phyloP scores from a whole-genome alignment of 2,797 vertebrate genomes.

The Lepidocolaptes lacrymiger region DNA sequence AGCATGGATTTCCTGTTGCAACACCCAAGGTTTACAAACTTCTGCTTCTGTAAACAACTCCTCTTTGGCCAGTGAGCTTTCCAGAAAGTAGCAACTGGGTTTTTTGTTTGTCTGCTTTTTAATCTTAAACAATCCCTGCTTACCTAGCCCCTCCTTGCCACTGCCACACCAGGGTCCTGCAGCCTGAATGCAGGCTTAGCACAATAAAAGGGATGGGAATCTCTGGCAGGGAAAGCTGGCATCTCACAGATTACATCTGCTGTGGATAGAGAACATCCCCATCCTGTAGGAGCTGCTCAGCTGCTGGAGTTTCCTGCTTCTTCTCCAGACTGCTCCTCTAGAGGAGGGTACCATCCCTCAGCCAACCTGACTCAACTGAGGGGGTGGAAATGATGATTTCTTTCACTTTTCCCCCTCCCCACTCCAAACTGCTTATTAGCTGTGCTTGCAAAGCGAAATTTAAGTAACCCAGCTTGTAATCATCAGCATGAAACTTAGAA shows the following conservation, averaged over 20 bases:
- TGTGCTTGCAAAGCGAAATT: constrained; percentile 17
- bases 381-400: background rate
- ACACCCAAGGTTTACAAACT: constrained; percentile 40
- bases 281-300: background rate
- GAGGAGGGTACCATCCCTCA: background rate
- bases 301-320: background rate
- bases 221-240: background rate
- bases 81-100: background rate
- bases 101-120: background rate
- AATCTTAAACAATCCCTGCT: background rate
- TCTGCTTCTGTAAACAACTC: constrained; percentile 41
- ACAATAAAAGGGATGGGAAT: background rate
- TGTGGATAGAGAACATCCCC: background rate
- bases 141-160: background rate
- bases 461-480: background rate
- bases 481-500: background rate
- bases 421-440: background rate
- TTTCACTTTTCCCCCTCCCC: background rate
- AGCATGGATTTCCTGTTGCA: constrained; percentile 59
- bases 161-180: background rate
- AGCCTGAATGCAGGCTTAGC: background rate
- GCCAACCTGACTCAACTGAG: background rate
- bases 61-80: background rate
- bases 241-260: background rate
- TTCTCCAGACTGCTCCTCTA: background rate